A percentile compares a stretch with the other conserved stretches of the same genome.
These are phyloP conservation scores for Scaeva pyrastri DNA, from an alignment of 2,888 invertebrate species.

Conservation along the genomic window DNA sequence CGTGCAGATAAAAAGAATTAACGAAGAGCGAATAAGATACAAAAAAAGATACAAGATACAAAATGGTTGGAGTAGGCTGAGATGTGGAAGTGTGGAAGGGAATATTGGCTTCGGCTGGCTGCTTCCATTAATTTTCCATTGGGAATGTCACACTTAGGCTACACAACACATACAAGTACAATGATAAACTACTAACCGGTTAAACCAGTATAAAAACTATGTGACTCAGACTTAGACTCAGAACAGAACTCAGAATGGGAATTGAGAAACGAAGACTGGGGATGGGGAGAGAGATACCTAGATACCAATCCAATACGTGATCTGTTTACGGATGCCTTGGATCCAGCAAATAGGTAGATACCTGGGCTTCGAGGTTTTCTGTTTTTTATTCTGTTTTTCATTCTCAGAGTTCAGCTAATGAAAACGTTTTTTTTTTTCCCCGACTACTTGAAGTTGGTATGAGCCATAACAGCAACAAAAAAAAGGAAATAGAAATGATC, in stretches of 20 bases:
- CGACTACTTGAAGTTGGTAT: background rate
- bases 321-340: slow-evolving; percentile 23
- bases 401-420: background rate
- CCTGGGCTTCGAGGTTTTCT: background rate
- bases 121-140: background rate
- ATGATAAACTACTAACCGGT: slow-evolving; percentile 49
- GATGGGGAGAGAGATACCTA: background rate
- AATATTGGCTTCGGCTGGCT: slow-evolving; percentile 8
- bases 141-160: background rate
- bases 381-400: background rate
- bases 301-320: slow-evolving; percentile 28
- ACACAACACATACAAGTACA: too few species aligned
- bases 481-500: slow-evolving; percentile 25
- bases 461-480: background rate
- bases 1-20: slow-evolving; percentile 19
- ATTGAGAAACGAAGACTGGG: background rate
- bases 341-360: too few species aligned
- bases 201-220: slow-evolving; percentile 53
- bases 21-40: slow-evolving; percentile 32
- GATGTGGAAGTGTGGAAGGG: background rate
- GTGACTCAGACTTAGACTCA: slow-evolving; percentile 56
- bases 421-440: background rate
- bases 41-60: slow-evolving; percentile 9
- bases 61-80: background rate
- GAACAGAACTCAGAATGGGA: too few species aligned